Conservation (phyloP, 2,797 vertebrate genomes). For the Amazona finschi region DNA sequence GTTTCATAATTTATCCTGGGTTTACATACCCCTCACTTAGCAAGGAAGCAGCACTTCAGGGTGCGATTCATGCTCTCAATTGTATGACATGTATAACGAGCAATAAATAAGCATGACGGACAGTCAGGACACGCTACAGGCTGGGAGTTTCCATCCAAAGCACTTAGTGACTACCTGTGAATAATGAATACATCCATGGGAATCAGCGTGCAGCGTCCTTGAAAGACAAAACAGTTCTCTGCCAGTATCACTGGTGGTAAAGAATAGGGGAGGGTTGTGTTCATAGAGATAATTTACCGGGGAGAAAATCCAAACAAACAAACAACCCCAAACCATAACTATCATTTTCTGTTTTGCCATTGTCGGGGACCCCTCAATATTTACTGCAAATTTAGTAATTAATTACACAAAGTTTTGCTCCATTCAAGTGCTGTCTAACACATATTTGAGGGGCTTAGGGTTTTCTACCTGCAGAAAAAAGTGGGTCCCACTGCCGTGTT, state of each 20-base stretch:
- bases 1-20: neutral
- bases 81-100: neutral
- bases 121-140: neutral
- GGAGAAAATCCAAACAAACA: neutral
- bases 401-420: neutral
- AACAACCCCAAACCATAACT: neutral
- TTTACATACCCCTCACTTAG: neutral
- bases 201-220: neutral
- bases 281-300: neutral
- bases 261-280: neutral
- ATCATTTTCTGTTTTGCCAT: neutral
- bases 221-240: neutral
- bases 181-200: neutral
- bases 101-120: neutral
- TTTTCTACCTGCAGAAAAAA: neutral
- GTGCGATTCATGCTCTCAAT: neutral
- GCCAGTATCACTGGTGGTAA: neutral
- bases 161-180: neutral
- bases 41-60: neutral
- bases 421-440: neutral
- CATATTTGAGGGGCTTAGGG: neutral
- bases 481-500: accelerated
- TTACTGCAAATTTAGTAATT: neutral
- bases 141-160: neutral
- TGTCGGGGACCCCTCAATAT: neutral